Conservation (phyloP, 2,888 invertebrate genomes). For the Ochropleura leucogaster region DNA sequence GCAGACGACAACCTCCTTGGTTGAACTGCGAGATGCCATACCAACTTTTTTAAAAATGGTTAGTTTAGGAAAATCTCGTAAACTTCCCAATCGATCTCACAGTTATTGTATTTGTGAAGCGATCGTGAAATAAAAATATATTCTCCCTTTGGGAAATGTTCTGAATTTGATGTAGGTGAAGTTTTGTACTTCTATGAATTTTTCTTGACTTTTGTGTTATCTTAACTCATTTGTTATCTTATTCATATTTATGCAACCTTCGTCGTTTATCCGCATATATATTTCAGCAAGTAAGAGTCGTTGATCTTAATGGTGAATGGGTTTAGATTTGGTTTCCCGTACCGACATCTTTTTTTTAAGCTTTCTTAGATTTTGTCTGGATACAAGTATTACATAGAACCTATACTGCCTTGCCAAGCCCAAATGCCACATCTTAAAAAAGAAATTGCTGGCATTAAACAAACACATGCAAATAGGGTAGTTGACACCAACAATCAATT, state of each 20-base stretch:
- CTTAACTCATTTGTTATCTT: background rate
- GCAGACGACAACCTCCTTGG: too few relatives aligned
- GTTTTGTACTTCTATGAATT: constrained; percentile 7
- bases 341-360: background rate
- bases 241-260: background rate
- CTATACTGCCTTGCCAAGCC: background rate
- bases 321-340: background rate
- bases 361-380: background rate
- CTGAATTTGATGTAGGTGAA: constrained; percentile 12
- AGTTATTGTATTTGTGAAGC: constrained; percentile 10
- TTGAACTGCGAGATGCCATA: too few relatives aligned
- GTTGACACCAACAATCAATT: too few relatives aligned
- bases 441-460: too few relatives aligned
- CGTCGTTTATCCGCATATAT: background rate
- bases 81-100: constrained; percentile 30
- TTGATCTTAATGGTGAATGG: background rate
- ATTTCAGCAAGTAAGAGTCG: background rate
- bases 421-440: too few relatives aligned
- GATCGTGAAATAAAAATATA: constrained; percentile 31
- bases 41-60: constrained; percentile 23
- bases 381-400: background rate
- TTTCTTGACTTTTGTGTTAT: background rate
- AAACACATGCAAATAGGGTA: too few relatives aligned
- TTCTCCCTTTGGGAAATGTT: constrained; percentile 18
- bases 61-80: constrained; percentile 31